phyloP scores from a whole-genome alignment of 2,113 vertebrate genomes.

The Nycticryphes semicollaris region DNA sequence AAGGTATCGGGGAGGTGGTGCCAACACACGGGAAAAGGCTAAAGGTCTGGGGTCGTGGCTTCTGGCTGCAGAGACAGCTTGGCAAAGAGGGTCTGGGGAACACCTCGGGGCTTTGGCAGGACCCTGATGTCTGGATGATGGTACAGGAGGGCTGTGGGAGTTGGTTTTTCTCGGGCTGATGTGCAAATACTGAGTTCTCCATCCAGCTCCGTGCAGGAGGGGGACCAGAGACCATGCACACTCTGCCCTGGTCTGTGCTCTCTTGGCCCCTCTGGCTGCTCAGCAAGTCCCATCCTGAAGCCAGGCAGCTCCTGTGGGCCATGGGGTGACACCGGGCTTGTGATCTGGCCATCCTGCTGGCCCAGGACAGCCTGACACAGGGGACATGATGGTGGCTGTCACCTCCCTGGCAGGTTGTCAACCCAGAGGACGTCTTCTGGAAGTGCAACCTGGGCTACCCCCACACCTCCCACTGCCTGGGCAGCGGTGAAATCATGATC shows the following conservation, averaged over 20 bases:
- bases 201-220: not conserved
- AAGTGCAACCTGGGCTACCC: constrained; percentile 84
- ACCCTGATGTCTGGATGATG: not conserved
- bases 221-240: not conserved
- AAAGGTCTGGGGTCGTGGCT: not conserved
- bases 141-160: not conserved
- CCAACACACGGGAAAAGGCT: fast-evolving
- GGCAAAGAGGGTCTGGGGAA: not conserved
- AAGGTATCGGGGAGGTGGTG: constrained; percentile 70
- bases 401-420: constrained; percentile 76
- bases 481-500: constrained; percentile 90
- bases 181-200: not conserved
- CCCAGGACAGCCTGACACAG: fast-evolving
- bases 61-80: not conserved
- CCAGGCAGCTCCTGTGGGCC: not conserved
- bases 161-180: not conserved
- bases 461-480: constrained; percentile 92
- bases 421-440: constrained; percentile 80
- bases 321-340: not conserved
- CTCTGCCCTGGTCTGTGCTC: not conserved
- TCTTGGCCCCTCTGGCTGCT: not conserved
- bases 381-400: fast-evolving
- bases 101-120: not conserved
- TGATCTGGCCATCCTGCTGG: not conserved
- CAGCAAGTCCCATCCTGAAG: not conserved